phyloP scores from a whole-genome alignment of 1,140 invertebrate genomes.

The Caenorhabditis latens region DNA sequence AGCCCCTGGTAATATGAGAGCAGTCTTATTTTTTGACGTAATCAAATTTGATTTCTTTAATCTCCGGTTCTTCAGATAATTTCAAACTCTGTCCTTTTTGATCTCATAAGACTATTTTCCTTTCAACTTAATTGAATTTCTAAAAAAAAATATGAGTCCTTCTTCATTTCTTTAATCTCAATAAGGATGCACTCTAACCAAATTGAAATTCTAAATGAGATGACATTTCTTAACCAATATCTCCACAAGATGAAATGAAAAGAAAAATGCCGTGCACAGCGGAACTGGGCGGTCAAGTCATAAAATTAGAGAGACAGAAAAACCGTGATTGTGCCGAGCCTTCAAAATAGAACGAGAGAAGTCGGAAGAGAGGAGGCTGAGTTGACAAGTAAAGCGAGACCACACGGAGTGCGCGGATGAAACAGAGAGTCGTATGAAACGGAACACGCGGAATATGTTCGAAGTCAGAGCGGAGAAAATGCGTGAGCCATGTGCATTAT shows the following conservation, averaged over 20 bases:
- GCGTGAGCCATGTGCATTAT: background rate
- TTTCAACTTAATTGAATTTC: background rate
- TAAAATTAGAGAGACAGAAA: background rate
- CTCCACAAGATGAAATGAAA: background rate
- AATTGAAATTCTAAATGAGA: background rate
- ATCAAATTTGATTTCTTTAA: too few relatives aligned
- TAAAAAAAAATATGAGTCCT: background rate
- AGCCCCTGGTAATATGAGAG: too few relatives aligned
- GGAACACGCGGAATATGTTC: background rate
- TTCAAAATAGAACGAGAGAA: background rate
- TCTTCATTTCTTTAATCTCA: background rate
- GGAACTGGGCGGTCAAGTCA: background rate
- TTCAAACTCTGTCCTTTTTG: too few relatives aligned
- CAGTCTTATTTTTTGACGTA: too few relatives aligned
- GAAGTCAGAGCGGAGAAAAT: conserved; percentile 15
- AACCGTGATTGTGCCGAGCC: background rate
- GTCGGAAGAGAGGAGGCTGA: background rate
- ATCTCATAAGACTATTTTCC: too few relatives aligned
- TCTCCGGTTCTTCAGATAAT: too few relatives aligned
- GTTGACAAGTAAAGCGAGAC: background rate
- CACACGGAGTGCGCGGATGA: background rate
- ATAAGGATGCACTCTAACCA: background rate
- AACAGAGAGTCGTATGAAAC: background rate
- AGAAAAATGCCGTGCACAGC: background rate
- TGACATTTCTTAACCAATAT: conserved; percentile 4